Evolutionary conservation across 53 echinoderm and acorn worm genomes (phyloP).

Genomic region (Actinopyga echinites): DNA sequence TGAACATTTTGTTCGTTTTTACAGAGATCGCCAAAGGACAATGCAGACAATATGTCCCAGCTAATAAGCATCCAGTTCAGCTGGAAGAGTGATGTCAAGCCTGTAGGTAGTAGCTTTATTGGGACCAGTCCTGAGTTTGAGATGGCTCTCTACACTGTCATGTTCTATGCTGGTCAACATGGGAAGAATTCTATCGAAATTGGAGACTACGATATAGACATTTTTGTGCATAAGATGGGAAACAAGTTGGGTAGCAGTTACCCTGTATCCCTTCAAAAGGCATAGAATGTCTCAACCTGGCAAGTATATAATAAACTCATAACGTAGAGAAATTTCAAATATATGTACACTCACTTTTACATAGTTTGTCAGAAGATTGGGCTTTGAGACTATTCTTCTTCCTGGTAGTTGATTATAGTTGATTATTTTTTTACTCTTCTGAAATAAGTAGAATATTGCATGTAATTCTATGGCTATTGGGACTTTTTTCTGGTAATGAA

Average conservation of each 20-base stretch:
- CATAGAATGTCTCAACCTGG: background rate
- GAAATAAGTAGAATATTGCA: no score
- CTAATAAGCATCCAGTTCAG: conserved; percentile 91
- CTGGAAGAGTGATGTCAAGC: conserved; percentile 87
- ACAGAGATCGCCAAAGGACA: conserved; percentile 13
- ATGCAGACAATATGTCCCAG: conserved; percentile 49
- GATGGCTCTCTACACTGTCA: conserved; percentile 88
- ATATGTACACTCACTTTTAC: no score
- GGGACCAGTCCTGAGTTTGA: conserved; percentile 99
- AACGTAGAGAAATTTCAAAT: no score
- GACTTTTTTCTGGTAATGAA: no score
- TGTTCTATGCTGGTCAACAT: conserved; percentile 66
- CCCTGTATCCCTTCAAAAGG: conserved; percentile 42
- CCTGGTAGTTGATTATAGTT: no score
- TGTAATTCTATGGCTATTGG: no score
- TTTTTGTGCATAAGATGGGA: conserved; percentile 72
- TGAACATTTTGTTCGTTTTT: background rate
- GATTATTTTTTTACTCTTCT: no score
- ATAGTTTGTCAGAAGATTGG: no score
- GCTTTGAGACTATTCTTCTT: no score
- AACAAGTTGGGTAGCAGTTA: conserved; percentile 55
- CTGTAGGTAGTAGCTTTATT: conserved; percentile 93
- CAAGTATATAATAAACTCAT: no score
- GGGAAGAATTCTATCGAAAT: conserved; percentile 71
- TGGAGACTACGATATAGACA: conserved; percentile 82